Base-by-base conservation (phyloP, 2,888 invertebrate genomes). In the Mallateleia sp. region DNA sequence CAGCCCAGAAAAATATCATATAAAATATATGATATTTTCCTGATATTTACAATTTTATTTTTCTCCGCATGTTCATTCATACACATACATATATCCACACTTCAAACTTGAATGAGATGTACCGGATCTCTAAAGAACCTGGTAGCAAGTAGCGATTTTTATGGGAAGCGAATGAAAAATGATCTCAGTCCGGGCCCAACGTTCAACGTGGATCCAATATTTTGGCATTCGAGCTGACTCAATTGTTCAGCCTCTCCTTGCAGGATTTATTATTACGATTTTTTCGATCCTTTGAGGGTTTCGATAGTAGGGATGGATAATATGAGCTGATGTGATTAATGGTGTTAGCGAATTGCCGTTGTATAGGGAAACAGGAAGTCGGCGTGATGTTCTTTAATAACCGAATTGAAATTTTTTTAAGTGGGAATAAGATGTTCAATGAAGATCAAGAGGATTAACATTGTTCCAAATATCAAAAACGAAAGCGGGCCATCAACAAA, bases 111-210 rank as follows among this genome's bases (percentile, higher is more conserved):
- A n/a, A n/a, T n/a, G n/a, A n/a, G n/a, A n/a, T n/a, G n/a, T n/a
- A n/a, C n/a, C n/a, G n/a, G n/a, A n/a, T n/a, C n/a, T n/a, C n/a
- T n/a, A n/a, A n/a, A n/a, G n/a, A n/a, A n/a, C n/a, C 28, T 28
- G 5, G 28, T 28, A 28, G 8, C 28, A 28, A 28, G 8, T 28
- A 3, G 42, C 9, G 42, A 92, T 93, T 92, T 93, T 92, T 92
- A 92, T 50, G 54, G 20, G 20, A 88, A 89, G 20, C 85, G 52
- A 80, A 92, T 94, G 94, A 94, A 93, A 94, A 94, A 94, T 94
- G 94, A 94, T 94, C 93, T 93, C 92, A 91, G 91, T 89, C 84
- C 90, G 81, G 82, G 62, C 75, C 64, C 82, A 86, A 60, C 58
- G 54, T 32, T 69, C 78, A 58, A 84, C 66, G 72, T 78, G 47